Percentiles rank a stretch among this genome's conserved stretches.
Conservation (phyloP, 2,888 invertebrate species). For the Terebella lapidaria region DNA sequence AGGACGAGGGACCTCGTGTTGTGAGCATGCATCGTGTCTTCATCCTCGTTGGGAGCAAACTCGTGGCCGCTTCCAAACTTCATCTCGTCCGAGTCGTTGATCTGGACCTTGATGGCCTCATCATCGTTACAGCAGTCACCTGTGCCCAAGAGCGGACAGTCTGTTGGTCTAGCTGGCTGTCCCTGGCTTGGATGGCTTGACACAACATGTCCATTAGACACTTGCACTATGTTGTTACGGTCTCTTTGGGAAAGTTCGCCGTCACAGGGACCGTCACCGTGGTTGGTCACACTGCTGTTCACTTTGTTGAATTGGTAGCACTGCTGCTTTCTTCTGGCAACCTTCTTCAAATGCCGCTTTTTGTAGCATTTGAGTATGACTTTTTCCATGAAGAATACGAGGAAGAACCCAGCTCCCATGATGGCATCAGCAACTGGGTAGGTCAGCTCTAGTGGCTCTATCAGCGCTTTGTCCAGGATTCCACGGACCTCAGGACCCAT, state of each 20-base stretch:
- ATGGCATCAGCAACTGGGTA: slow-evolving; percentile 46
- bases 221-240: neutral
- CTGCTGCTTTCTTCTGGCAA: neutral
- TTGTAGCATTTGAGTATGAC: slow-evolving; percentile 22
- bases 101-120: neutral
- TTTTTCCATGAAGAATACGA: slow-evolving; percentile 41
- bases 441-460: slow-evolving; percentile 21
- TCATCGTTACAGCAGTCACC: slow-evolving; percentile 19
- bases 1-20: slow-evolving; percentile 53
- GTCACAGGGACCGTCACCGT: neutral
- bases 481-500: slow-evolving; percentile 43
- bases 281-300: neutral
- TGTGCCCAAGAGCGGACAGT: slow-evolving; percentile 17
- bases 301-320: slow-evolving; percentile 9
- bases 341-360: slow-evolving; percentile 11
- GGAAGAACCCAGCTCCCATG: slow-evolving; percentile 45
- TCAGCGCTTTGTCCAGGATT: slow-evolving; percentile 27
- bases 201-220: neutral
- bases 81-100: no score
- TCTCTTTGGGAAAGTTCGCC: slow-evolving; percentile 2
- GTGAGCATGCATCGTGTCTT: slow-evolving; percentile 5
- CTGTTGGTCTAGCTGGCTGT: neutral
- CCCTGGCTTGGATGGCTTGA: no score
- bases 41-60: neutral
- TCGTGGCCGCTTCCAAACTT: neutral